Conservation (phyloP, 2,797 vertebrate species). For the Lacerta bilineata region DNA sequence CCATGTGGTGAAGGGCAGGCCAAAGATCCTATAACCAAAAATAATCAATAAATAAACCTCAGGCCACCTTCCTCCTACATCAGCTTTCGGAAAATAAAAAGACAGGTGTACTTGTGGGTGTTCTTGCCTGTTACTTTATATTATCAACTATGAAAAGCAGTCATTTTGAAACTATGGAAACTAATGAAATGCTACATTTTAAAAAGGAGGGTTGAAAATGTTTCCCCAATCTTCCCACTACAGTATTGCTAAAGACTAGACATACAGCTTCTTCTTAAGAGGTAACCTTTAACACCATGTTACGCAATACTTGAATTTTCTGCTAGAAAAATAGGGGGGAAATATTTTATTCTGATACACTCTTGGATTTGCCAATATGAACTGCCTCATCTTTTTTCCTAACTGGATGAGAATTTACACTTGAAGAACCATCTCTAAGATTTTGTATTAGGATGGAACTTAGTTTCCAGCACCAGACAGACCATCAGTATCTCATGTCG, state of each 20-base stretch:
- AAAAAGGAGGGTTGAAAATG: no score
- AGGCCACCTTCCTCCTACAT: background rate
- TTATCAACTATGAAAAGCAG: background rate
- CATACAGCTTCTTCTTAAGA: background rate
- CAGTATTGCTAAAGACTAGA: background rate
- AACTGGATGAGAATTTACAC: background rate
- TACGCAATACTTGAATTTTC: background rate
- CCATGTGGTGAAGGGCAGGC: no score
- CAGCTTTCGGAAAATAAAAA: background rate
- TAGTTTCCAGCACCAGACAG: background rate
- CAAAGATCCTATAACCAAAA: no score
- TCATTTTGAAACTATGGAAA: background rate
- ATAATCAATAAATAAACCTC: background rate
- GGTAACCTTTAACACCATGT: background rate
- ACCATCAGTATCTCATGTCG: background rate
- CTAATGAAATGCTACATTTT: background rate
- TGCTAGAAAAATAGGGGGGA: background rate
- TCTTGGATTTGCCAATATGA: background rate
- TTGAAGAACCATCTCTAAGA: conserved; percentile 5
- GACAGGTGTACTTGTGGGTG: background rate
- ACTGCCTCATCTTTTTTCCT: background rate
- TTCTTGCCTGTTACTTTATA: background rate
- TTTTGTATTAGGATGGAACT: conserved; percentile 2
- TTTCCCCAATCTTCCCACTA: background rate
- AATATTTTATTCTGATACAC: no score